Base-by-base conservation (phyloP, 2,797 vertebrate genomes). In the Lepus townsendii region DNA sequence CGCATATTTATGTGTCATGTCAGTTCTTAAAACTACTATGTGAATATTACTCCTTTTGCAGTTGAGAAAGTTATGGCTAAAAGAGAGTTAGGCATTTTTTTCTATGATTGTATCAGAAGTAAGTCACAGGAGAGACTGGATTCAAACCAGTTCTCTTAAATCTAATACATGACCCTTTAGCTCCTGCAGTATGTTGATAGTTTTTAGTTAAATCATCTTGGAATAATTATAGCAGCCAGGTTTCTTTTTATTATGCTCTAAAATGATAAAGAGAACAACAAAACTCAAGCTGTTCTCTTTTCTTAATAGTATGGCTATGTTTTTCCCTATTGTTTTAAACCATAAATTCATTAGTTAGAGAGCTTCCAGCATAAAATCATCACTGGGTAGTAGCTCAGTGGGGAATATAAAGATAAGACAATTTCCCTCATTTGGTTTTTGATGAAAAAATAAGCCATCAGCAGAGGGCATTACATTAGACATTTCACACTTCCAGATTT, bases 101-200 rank as follows among this genome's bases (percentile, higher is more conserved):
- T 65, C 71, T 91, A 72, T 8, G 60, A 89, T 30, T 47, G 68
- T 50, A 79, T 11, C 35, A 0, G 24, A 22, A 66, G 20, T 65
- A 60, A 87, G 24, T 77, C 57, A 68, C 30, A 24, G 24, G 26
- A 79, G 12, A 95, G 38, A 30, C 63, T 52, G 73, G 32, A 83
- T 90, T 79, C 68, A 92, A 68, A 84, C n/a, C 47, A 84, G 52
- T 78, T 91, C 82, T 76, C 35, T 30, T 30, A 52, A 83, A 72
- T 30, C 20, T 69, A 62, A 90, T 82, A 35, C 19, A 52, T 12
- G 80, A 68, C 35, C 10, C 77, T 57, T 91, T 60, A 35, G 17
- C 63, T 72, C 35, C 80, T 42, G 6, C 20, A 22, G n/a, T 22
- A 32, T 24, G n/a, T 13, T 75, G 62, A 35, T 14, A 47, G 14